phyloP scores from a whole-genome alignment of 2,888 invertebrate species.

The Diabrotica balteata region DNA sequence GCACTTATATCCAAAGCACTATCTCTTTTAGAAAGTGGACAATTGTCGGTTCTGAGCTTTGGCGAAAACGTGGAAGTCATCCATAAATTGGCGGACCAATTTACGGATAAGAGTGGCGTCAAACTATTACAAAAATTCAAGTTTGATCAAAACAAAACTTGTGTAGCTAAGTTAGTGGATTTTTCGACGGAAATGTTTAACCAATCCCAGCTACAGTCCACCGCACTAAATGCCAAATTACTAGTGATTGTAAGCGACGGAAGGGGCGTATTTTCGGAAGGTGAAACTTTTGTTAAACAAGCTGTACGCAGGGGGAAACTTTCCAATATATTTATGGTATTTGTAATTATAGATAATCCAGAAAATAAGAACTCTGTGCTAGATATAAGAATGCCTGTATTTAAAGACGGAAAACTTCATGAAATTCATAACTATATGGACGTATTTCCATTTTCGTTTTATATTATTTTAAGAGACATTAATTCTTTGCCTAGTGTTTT shows the following conservation, averaged over 20 bases:
- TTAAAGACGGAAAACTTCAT: conserved; percentile 66
- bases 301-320: conserved; percentile 83
- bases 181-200: conserved; percentile 76
- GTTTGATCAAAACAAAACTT: conserved; percentile 90
- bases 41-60: conserved; percentile 90
- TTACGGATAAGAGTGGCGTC: conserved; percentile 86
- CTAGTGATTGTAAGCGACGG: conserved; percentile 95
- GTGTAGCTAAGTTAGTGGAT: conserved; percentile 82
- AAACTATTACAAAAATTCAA: conserved; percentile 80
- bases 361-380: conserved; percentile 90
- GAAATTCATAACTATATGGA: conserved; percentile 88
- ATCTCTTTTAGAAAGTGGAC: conserved; percentile 91
- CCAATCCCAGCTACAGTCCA: conserved; percentile 58
- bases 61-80: conserved; percentile 86
- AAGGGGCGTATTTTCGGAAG: conserved; percentile 89
- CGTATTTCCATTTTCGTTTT: conserved; percentile 97
- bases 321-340: conserved; percentile 89
- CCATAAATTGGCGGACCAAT: conserved; percentile 86
- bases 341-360: conserved; percentile 95
- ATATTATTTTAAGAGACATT: conserved; percentile 90
- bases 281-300: conserved; percentile 76
- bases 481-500: conserved; percentile 86
- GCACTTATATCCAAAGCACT: conserved; percentile 90
- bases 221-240: conserved; percentile 77
- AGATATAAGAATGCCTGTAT: conserved; percentile 83